phyloP scores from a whole-genome alignment of 2,888 invertebrate species.

The Reticulitermes lucifugus region DNA sequence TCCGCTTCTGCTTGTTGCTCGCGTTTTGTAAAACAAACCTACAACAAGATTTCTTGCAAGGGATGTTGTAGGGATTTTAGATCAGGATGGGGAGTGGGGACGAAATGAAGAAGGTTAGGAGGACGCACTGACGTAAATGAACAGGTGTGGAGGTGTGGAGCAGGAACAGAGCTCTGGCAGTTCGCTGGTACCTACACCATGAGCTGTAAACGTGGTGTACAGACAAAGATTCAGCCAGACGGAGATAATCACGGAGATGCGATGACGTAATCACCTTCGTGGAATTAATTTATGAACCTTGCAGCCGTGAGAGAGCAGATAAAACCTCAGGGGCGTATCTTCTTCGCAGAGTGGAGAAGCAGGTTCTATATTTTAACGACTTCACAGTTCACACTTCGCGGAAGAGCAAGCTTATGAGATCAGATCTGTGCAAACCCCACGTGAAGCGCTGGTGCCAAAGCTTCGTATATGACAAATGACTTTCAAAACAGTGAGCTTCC shows the following conservation, averaged over 20 bases:
- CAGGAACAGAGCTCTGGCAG: no score
- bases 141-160: no score
- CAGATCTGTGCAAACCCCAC: background rate
- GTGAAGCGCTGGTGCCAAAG: background rate
- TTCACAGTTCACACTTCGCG: background rate
- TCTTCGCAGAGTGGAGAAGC: background rate
- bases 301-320: background rate
- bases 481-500: background rate
- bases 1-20: no score
- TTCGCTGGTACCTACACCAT: background rate
- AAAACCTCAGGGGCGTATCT: background rate
- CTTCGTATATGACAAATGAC: slow-evolving; percentile 2
- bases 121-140: no score
- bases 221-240: background rate
- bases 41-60: no score
- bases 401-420: background rate
- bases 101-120: no score
- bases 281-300: background rate
- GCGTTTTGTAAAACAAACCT: no score
- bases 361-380: no score
- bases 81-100: no score
- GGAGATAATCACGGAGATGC: background rate
- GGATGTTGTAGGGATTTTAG: no score
- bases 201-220: background rate
- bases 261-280: background rate